Percentiles rank a stretch among this genome's conserved stretches.
Evolutionary conservation across 2,113 vertebrate genomes (phyloP).

Genomic region (Cavia aperea): DNA sequence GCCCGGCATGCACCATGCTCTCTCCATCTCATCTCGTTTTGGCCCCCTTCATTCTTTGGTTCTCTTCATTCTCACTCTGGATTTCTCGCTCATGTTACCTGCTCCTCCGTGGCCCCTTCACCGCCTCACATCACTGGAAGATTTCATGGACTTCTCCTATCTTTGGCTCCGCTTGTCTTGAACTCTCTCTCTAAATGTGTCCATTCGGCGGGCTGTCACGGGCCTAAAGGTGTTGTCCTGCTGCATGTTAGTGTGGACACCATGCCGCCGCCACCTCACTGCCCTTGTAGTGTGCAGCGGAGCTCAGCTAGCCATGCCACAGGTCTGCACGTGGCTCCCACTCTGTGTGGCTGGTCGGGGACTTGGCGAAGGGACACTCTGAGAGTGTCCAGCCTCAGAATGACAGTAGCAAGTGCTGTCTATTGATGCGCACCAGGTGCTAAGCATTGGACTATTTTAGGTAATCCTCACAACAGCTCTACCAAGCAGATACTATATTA

Average conservation of each 20-base stretch:
- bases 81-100: not conserved
- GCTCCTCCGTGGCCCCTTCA: not conserved
- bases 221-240: not conserved
- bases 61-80: not conserved
- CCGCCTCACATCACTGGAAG: not conserved
- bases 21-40: not conserved
- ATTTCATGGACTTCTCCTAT: not conserved
- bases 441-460: no score
- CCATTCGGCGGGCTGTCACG: not conserved
- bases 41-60: not conserved
- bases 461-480: not conserved
- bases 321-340: not conserved
- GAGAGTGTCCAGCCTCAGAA: not conserved
- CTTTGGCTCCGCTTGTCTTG: not conserved
- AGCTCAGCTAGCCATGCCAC: not conserved
- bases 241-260: not conserved
- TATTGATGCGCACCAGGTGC: not conserved
- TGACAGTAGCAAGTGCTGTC: not conserved
- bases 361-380: not conserved
- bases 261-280: not conserved
- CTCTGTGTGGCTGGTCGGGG: not conserved
- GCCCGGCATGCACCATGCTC: not conserved
- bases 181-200: not conserved
- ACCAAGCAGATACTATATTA: not conserved
- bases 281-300: fast-evolving